Evolutionary conservation across 2,888 invertebrate species (phyloP), one percentile per base, ranked within the genome.

Genomic region (Petrolisthes cinctipes): DNA sequence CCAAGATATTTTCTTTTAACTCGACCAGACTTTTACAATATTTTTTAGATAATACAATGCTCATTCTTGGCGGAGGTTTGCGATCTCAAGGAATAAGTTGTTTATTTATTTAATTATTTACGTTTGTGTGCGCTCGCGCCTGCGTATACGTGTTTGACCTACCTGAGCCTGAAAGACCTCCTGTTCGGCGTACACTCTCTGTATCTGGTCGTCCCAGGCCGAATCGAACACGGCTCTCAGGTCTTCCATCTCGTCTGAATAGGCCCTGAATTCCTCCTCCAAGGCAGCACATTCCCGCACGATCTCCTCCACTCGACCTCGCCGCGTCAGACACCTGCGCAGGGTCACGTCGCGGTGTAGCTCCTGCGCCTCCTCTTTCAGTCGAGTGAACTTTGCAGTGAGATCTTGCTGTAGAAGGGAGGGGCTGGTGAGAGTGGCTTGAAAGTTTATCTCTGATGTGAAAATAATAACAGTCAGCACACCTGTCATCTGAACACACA

Each of bases 201-300:
- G 95, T 54, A 96, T 92, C 91, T 95, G 95, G 91, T 96, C 95
- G 92, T 96, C 95, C 96, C 96, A 96, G 3, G 95, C 94, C 80
- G 95, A 93, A 90, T 95, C 95, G 91, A 95, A 95, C 5, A 94
- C 93, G 6, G 93, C 93, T 85, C 94, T 93, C 92, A 95, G 93
- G 80, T 94, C 93, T 89, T 95, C 95, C 90, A 95, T 92, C 92
- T 95, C 95, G 82, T 90, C 90, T 17, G 84, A 85, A 82, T 90
- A 90, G 23, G 71, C 61, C n/a, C 68, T 80, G 85, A 88, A 88
- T 89, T 94, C 95, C 89, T 95, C 94, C 91, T 95, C 95, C 73
- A 95, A 92, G 78, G 94, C 91, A 17, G 94, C 92, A 91, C 95
- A 95, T 91, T 95, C 95, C 83, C 94, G 92, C 0, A 94, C 93